Evolutionary conservation across 2,797 vertebrate genomes (phyloP).

Genomic region (Enteromius anoplus): DNA sequence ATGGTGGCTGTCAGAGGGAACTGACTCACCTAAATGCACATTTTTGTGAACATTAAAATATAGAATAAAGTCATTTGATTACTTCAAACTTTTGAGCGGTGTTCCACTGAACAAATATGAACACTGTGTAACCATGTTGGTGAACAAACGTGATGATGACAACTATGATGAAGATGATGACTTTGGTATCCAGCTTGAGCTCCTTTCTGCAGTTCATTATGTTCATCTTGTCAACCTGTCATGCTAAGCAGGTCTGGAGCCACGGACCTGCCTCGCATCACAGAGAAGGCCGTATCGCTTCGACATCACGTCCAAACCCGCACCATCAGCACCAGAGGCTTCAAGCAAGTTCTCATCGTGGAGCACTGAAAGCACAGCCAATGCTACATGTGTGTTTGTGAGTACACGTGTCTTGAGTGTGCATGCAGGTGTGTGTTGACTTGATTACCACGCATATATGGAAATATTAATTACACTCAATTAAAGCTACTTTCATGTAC

Average conservation of each 20-base stretch:
- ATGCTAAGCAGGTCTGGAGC: neutral
- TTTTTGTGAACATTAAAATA: neutral
- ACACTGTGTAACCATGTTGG: neutral
- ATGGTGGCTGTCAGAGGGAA: neutral
- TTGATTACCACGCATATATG: neutral
- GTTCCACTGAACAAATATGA: neutral
- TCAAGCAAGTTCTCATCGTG: neutral
- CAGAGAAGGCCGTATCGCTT: neutral
- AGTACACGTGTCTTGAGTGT: neutral
- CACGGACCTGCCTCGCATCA: neutral
- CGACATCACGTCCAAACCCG: neutral
- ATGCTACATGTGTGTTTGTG: neutral
- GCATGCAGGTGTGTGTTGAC: neutral
- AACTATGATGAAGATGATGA: neutral
- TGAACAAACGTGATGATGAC: neutral
- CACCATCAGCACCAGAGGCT: neutral
- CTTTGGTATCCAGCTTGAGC: neutral
- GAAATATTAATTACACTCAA: neutral
- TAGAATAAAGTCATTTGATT: too few species aligned
- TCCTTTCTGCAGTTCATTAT: neutral
- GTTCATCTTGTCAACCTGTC: constrained; percentile 1
- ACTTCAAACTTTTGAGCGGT: neutral
- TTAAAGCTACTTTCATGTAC: too few species aligned
- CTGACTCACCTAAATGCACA: neutral
- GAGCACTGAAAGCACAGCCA: constrained; percentile 4